Conservation (phyloP, 2,888 invertebrate species). For the Dasysyrphus tricinctus region DNA sequence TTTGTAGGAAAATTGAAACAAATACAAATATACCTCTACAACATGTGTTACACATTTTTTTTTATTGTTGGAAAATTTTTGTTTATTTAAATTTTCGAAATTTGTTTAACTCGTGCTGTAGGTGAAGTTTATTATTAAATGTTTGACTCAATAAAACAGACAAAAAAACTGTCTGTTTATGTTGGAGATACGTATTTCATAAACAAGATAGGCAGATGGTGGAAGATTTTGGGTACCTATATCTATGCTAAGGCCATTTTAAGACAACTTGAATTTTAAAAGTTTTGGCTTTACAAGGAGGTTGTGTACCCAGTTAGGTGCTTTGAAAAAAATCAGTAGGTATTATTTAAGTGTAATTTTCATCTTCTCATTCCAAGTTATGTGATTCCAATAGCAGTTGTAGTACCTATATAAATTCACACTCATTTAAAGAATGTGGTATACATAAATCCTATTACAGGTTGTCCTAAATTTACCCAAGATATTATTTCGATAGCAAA, state of each 20-base stretch:
- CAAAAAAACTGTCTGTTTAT: neutral
- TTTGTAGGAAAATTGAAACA: conserved; percentile 48
- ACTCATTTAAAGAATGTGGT: too few relatives aligned
- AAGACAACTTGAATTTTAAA: neutral
- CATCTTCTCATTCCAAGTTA: too few relatives aligned
- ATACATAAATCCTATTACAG: too few relatives aligned
- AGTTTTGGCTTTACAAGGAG: neutral
- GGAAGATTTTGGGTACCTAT: neutral
- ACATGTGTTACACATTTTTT: conserved; percentile 50
- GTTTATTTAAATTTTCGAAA: conserved; percentile 11
- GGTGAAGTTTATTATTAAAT: conserved; percentile 45
- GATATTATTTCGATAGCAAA: too few relatives aligned
- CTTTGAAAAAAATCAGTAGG: too few relatives aligned
- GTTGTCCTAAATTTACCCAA: too few relatives aligned
- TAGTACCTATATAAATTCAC: too few relatives aligned
- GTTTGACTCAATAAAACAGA: conserved; percentile 29
- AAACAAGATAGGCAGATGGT: conserved; percentile 15
- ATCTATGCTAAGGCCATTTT: neutral
- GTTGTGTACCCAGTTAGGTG: too few relatives aligned
- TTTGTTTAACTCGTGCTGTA: conserved; percentile 60
- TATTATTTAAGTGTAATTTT: too few relatives aligned
- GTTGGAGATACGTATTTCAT: neutral
- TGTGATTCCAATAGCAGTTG: too few relatives aligned
- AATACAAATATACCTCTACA: conserved; percentile 33
- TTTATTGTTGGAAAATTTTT: conserved; percentile 26